A percentile compares a stretch with the other conserved stretches of the same genome.
Conservation (phyloP, 2,113 vertebrate species). For the Embiotoca jacksoni region DNA sequence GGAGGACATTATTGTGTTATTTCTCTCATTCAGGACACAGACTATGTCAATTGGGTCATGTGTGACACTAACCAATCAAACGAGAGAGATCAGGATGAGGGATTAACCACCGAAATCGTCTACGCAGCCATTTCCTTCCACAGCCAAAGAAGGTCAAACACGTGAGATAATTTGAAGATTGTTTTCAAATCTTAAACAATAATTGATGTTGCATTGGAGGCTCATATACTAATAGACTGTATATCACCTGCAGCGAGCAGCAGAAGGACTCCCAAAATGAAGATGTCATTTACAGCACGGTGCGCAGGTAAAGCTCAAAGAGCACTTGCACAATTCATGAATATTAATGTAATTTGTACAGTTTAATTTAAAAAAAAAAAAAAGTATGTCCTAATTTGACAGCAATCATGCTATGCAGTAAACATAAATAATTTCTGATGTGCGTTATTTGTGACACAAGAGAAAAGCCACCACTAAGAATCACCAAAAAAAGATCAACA, state of each 20-base stretch:
- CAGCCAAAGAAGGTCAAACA: background rate
- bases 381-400: no score
- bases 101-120: background rate
- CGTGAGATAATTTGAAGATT: constrained; percentile 16
- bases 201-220: background rate
- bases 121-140: constrained; percentile 27
- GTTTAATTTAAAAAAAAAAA: background rate
- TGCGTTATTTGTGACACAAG: no score
- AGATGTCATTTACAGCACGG: constrained; percentile 45
- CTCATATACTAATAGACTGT: constrained; percentile 1
- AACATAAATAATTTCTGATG: no score
- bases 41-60: constrained; percentile 5
- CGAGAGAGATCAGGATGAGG: background rate
- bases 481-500: no score
- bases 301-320: constrained; percentile 33
- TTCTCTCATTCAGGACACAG: constrained; percentile 19
- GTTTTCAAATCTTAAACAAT: no score
- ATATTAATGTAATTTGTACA: background rate
- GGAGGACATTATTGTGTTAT: background rate
- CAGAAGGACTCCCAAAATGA: constrained; percentile 8
- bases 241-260: constrained; percentile 29
- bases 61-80: background rate
- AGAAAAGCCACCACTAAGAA: no score
- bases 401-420: no score
- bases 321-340: background rate